These are phyloP conservation scores for Aspidiotus rigidus DNA, from an alignment of 2,888 invertebrate genomes.

Conservation along the genomic window DNA sequence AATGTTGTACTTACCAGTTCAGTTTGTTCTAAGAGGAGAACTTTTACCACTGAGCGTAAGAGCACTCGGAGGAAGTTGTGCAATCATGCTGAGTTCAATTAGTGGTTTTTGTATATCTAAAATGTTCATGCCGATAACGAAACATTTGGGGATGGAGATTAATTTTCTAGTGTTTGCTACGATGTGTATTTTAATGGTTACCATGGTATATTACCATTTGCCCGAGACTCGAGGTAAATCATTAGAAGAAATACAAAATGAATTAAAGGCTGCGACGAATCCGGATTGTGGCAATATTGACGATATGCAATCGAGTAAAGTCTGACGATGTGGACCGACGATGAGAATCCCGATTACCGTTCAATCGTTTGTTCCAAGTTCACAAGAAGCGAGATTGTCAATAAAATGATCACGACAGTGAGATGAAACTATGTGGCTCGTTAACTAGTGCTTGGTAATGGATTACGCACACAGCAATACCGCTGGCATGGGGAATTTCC, in stretches of 20 bases:
- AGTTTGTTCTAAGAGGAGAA: neutral
- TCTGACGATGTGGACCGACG: too few relatives aligned
- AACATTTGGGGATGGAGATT: neutral
- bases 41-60: neutral
- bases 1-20: neutral
- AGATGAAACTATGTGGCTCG: too few relatives aligned
- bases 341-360: too few relatives aligned
- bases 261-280: too few relatives aligned
- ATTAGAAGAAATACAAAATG: neutral
- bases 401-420: too few relatives aligned
- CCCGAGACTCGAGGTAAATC: neutral
- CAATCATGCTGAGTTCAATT: neutral
- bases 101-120: neutral
- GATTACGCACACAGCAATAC: too few relatives aligned
- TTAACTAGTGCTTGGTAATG: too few relatives aligned
- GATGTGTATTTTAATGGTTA: neutral
- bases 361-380: too few relatives aligned
- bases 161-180: conserved; percentile 5
- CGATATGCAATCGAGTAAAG: too few relatives aligned
- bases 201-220: neutral
- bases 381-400: too few relatives aligned
- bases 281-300: too few relatives aligned
- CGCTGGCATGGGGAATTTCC: too few relatives aligned
- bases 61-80: neutral
- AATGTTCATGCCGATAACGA: neutral